phyloP scores from a whole-genome alignment of 2,888 invertebrate species.

The Amblyteles armatorius region DNA sequence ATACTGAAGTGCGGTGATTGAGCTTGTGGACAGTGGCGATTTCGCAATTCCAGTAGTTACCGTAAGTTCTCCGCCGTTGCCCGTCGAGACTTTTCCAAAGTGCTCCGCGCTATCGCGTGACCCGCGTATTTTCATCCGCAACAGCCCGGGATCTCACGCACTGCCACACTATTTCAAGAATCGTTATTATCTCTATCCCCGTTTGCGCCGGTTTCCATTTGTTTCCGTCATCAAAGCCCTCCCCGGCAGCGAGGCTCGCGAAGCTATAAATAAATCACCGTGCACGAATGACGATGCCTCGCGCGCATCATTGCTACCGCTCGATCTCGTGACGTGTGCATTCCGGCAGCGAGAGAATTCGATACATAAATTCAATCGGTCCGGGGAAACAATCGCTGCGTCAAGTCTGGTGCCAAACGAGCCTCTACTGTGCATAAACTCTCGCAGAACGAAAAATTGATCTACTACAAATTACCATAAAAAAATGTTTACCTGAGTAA shows the following conservation, averaged over 20 bases:
- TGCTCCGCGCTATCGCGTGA: conserved; percentile 29
- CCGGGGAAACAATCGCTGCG: conserved; percentile 45
- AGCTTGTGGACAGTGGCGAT: conserved; percentile 8
- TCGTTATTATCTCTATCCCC: conserved; percentile 68
- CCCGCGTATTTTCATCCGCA: conserved; percentile 58
- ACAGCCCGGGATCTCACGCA: conserved; percentile 56
- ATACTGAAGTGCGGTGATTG: conserved; percentile 60
- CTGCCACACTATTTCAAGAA: conserved; percentile 69
- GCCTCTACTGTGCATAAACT: conserved; percentile 11
- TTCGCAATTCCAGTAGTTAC: conserved; percentile 13
- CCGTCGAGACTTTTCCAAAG: conserved; percentile 22
- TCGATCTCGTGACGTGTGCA: conserved; percentile 33
- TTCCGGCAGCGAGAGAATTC: conserved; percentile 27
- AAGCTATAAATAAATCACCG: conserved; percentile 51
- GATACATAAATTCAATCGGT: conserved; percentile 57
- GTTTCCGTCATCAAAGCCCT: conserved; percentile 57
- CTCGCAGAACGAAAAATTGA: neutral
- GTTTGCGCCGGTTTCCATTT: conserved; percentile 67
- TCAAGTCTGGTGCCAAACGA: conserved; percentile 38
- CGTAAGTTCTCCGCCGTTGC: conserved; percentile 22
- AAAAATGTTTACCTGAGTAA: too few relatives aligned
- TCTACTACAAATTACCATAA: neutral
- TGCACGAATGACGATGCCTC: conserved; percentile 47
- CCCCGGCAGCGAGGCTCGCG: conserved; percentile 25
- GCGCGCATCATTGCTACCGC: conserved; percentile 46